Conservation (phyloP, 1,140 invertebrate species). For the Triops longicaudatus region DNA sequence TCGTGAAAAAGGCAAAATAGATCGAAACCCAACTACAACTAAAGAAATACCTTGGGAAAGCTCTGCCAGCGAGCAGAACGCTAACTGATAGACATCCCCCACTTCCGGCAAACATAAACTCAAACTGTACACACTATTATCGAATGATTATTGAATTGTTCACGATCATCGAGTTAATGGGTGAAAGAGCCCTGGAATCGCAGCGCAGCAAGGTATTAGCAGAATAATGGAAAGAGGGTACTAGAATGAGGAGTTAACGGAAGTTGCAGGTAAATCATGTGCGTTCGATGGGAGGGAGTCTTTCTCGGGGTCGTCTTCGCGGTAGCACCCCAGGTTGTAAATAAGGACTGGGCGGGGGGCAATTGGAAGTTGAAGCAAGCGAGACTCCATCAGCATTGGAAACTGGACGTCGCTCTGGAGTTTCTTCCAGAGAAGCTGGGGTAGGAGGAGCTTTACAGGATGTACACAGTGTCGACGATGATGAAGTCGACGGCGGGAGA, state of each 20-base stretch:
- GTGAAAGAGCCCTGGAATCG: not conserved
- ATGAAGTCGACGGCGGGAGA: not conserved
- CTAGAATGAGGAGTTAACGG: not conserved
- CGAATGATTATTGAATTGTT: not conserved
- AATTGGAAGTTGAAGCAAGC: not conserved
- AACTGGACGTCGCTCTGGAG: not conserved
- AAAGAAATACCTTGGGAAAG: not conserved
- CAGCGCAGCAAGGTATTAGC: not conserved
- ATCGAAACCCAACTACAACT: not conserved
- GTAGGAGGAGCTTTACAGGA: slow-evolving; percentile 11
- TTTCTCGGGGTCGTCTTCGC: not conserved
- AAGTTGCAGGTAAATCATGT: not conserved
- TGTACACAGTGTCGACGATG: not conserved
- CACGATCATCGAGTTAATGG: not conserved
- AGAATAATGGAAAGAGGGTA: not conserved
- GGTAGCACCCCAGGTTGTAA: not conserved
- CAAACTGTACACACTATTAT: not conserved
- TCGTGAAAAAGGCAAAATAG: not conserved
- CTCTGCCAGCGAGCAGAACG: not conserved
- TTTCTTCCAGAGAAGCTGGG: slow-evolving; percentile 9
- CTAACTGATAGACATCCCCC: not conserved
- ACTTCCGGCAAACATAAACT: not conserved
- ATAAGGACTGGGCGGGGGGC: not conserved
- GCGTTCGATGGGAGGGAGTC: slow-evolving; percentile 2
- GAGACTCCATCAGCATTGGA: not conserved